These are phyloP conservation scores for Coleophora deauratella DNA, from an alignment of 2,888 invertebrate species.

Conservation along the genomic window DNA sequence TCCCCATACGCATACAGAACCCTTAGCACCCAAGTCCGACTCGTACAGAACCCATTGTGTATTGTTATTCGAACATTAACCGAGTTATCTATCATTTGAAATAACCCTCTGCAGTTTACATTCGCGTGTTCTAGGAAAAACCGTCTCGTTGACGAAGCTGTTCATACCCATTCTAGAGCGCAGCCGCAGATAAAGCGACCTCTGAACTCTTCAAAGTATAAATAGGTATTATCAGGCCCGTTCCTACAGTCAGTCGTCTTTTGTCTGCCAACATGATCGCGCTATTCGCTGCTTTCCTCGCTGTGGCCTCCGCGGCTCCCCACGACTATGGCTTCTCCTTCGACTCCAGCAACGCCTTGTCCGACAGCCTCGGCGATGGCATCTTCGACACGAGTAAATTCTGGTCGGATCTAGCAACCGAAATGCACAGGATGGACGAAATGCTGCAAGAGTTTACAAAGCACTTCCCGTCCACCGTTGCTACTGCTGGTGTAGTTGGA, in stretches of 20 bases:
- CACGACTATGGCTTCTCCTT: slow-evolving; percentile 12
- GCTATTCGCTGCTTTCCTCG: slow-evolving; percentile 29
- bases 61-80: too few species aligned
- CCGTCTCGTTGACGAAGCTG: not conserved
- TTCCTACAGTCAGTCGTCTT: too few species aligned
- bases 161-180: slow-evolving; percentile 26
- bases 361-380: slow-evolving; percentile 22
- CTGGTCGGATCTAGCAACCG: slow-evolving; percentile 37
- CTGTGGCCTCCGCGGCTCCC: slow-evolving; percentile 38
- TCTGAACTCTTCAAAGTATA: slow-evolving; percentile 25
- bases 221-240: not conserved
- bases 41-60: too few species aligned
- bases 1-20: too few species aligned
- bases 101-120: too few species aligned
- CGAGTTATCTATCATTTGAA: too few species aligned
- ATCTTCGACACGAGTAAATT: slow-evolving; percentile 46
- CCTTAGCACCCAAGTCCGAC: too few species aligned
- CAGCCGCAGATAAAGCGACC: slow-evolving; percentile 38
- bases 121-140: not conserved
- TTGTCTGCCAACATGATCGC: slow-evolving; percentile 28
- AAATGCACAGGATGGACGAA: slow-evolving; percentile 37
- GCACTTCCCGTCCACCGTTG: slow-evolving; percentile 30
- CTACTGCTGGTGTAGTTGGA: slow-evolving; percentile 31
- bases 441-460: slow-evolving; percentile 32
- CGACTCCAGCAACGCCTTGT: slow-evolving; percentile 10